Evolutionary conservation across 2,113 vertebrate species (phyloP).

Genomic region (Choloepus hoffmanni): DNA sequence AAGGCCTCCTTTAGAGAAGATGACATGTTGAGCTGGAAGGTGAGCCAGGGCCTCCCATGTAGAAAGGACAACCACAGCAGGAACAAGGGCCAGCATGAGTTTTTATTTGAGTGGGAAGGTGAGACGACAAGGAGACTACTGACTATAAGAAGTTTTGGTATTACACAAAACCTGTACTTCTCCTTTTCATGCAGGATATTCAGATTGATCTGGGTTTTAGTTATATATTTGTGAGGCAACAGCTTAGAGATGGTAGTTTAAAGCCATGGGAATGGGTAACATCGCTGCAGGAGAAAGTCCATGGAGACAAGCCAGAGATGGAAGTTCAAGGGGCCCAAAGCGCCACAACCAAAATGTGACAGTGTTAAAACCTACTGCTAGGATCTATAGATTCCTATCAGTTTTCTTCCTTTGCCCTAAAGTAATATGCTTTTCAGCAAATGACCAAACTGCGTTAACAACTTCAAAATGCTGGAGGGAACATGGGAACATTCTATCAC

Average conservation of each 20-base stretch:
- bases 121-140: no score
- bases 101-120: neutral
- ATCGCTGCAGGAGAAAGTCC: neutral
- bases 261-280: neutral
- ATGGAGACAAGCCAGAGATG: accelerated
- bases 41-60: neutral
- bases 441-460: neutral
- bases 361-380: neutral
- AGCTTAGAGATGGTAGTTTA: neutral
- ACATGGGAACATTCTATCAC: neutral
- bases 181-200: neutral
- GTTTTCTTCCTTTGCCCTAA: neutral
- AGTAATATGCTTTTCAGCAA: neutral
- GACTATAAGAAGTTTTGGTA: neutral
- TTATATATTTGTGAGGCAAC: neutral
- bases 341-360: neutral
- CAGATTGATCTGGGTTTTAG: neutral
- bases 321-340: neutral
- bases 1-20: neutral
- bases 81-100: neutral
- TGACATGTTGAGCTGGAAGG: neutral
- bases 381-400: neutral
- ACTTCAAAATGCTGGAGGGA: neutral
- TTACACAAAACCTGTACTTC: neutral
- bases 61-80: neutral